Percentiles rank a stretch among this genome's conserved stretches.
Conservation (phyloP, 2,888 invertebrate species). For the Cosmia pyralina region DNA sequence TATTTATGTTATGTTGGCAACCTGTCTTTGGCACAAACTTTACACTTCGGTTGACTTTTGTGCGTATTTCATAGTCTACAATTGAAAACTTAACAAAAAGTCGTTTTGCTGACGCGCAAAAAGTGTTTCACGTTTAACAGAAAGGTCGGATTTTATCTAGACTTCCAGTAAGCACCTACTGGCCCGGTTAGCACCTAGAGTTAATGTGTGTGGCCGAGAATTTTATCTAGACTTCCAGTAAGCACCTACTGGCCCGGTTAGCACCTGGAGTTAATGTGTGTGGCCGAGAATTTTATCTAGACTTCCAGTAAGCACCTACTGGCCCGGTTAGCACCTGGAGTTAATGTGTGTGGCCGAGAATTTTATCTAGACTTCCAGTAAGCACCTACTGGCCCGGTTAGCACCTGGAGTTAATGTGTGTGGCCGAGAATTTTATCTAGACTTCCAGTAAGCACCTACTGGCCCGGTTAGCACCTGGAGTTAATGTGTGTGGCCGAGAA, state of each 20-base stretch:
- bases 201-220: too few relatives aligned
- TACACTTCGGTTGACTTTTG: slow-evolving; percentile 23
- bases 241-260: slow-evolving; percentile 1
- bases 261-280: background rate
- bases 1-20: slow-evolving; percentile 16
- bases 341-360: background rate
- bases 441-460: too few relatives aligned
- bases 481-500: background rate
- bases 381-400: slow-evolving; percentile 1
- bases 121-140: slow-evolving; percentile 26
- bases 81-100: slow-evolving; percentile 39
- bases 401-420: background rate
- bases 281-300: slow-evolving; percentile 8
- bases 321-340: background rate
- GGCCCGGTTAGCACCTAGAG: too few relatives aligned
- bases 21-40: slow-evolving; percentile 41
- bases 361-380: slow-evolving; percentile 12
- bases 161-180: slow-evolving; percentile 3
- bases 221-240: slow-evolving; percentile 23
- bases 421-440: background rate
- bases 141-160: slow-evolving; percentile 26
- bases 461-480: background rate
- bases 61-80: slow-evolving; percentile 21
- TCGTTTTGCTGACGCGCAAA: slow-evolving; percentile 10
- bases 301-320: slow-evolving; percentile 3